These are phyloP conservation scores for Tympanoctomys barrerae DNA, from an alignment of 2,797 vertebrate species.

Conservation along the genomic window DNA sequence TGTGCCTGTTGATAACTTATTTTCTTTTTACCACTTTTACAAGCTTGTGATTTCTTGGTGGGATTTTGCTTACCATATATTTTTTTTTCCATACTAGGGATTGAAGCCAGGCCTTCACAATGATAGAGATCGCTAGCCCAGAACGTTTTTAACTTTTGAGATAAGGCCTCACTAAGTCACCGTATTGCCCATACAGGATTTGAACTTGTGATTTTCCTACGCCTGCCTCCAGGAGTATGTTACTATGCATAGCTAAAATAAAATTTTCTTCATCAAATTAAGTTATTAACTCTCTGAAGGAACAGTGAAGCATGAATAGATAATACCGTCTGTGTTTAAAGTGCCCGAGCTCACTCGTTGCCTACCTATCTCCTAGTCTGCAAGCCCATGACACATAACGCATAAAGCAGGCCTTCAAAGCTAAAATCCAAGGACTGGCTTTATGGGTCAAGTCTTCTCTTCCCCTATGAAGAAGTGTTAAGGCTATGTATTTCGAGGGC, in stretches of 20 bases:
- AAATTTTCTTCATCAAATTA: slow-evolving; percentile 50
- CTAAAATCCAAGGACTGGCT: neutral
- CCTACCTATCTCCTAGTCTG: neutral
- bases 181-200: neutral
- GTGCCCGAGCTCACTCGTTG: neutral
- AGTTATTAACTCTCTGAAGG: slow-evolving; percentile 43
- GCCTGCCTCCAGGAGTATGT: neutral
- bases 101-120: neutral
- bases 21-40: neutral
- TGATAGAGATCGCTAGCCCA: neutral
- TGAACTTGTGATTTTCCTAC: neutral
- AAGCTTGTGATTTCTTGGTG: slow-evolving; percentile 62
- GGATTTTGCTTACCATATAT: neutral
- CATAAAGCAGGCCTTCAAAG: neutral
- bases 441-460: neutral
- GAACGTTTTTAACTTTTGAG: neutral
- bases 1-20: neutral
- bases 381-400: neutral
- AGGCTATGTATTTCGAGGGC: neutral
- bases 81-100: neutral
- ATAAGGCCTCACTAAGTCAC: neutral
- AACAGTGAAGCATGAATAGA: slow-evolving; percentile 7
- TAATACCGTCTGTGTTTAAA: neutral
- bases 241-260: neutral
- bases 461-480: neutral